Evolutionary conservation across 1,140 invertebrate species (phyloP), one percentile per base, ranked within the genome.

Genomic region (Paralvinella palmiformis): DNA sequence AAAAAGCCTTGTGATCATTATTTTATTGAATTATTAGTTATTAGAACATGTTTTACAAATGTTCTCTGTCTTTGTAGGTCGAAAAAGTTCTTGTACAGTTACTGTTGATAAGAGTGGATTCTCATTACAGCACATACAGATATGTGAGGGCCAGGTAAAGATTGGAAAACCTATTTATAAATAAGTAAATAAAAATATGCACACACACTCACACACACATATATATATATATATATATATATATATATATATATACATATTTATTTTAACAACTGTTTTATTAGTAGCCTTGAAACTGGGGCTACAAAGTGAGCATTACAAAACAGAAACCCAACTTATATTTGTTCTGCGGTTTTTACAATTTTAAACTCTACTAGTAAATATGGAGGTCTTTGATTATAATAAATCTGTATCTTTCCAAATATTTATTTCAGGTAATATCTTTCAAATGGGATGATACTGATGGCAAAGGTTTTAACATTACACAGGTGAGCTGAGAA

Each of bases 101-200:
- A 64, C 68, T 24, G 71, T 79, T 4, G 67, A 69, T n/a, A 66
- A 69, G 36, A 70, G 66, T 66, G 77, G 77, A 60, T 79, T 79
- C 57, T 58, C 68, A 41, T 36, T 70, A 13, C 71, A 71, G 55
- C 71, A 76, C 48, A 60, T 77, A 6, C 65, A 62, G 35, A 68
- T 79, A 15, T 77, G 73, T 68, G 75, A 77, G 63, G 75, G 77
- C 27, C 74, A 77, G 71, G 70, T 73, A 62, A 66, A 66, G 35
- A 3, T 22, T 20, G 36, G 15, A 24, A 32, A 17, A 59, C 20
- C 29, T 22, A 41, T 55, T 35, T 15, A 10, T 50, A 15, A n/a
- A 10, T 17, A 15, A 50, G 32, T 41, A 13, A 41, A 41, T 10
- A 41, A 41, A 41, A 41, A 10, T 41, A n/a, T 41, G 37, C n/a